Base-by-base conservation (phyloP, 2,113 vertebrate species). In the Octodon degus region DNA sequence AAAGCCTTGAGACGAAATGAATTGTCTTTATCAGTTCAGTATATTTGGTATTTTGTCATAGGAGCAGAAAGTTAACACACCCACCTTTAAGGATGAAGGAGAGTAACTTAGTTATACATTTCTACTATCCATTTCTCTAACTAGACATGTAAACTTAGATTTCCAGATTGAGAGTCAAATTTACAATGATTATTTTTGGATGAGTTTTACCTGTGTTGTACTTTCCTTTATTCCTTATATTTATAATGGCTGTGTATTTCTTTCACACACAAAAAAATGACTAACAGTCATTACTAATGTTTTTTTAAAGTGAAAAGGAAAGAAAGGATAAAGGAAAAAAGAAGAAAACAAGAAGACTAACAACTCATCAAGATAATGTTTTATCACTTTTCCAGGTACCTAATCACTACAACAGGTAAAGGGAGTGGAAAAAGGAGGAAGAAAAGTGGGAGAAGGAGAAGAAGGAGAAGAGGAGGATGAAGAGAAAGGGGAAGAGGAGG, bases 221-320 rank as follows among this genome's bases (percentile, higher is more conserved):
- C 20, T 83, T 92, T 83, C 34, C 53, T 92, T 20, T 62, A 68
- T 53, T 85, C 20, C 13, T 93, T 92, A 7, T 82, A 79, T 83
- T 84, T 55, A 55, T 55, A 74, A 93, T 34, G 5, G 79, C 37
- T 7, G 25, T 53, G 8, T 65, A 10, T 22, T 82, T 63, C 60
- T 95, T 70, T 95, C 19, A 91, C 34, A 90, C 19, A 91, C 30
- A 90, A 89, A 96, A 92, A 37, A 55, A 17, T 55, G 55, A 55
- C 14, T 24, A 84, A 96, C 43, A 74, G 12, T 53, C 24, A 43
- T 86, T 85, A 55, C 30, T 88, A 85, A 72, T 82, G 81, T 34
- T 62, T 88, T 55, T 11, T 37, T 70, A 50, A 94, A 34, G 37
- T 32, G 30, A 37, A 72, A 67, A 68, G 20, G 30, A 24, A 68